Evolutionary conservation across 2,888 invertebrate species (phyloP), one percentile per base, ranked within the genome.

Genomic region (Sympetrum striolatum): DNA sequence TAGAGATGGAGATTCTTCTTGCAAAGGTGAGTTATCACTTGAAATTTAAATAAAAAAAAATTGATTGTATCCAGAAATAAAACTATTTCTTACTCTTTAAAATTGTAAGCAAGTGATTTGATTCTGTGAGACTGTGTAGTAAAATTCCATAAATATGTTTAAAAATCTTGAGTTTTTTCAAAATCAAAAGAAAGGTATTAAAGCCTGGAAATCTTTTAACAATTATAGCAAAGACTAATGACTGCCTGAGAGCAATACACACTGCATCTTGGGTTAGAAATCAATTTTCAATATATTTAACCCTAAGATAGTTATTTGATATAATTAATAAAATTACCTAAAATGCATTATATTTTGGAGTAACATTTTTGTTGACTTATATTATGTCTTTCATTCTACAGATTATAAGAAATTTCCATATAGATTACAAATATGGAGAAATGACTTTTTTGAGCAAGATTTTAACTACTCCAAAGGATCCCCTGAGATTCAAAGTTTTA

Each of bases 1-100:
- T 98, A 91, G 98, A 98, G 94, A 97, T 98, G 94, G 97, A 98
- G 94, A 96, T 98, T 90, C 94, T 97, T n/a, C 93, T 98, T 73
- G 96, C 97, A 0, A 97, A 97, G 95, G 97, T 97, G 94, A 64
- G 82, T 80, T n/a, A 60, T 4, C 14, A 1, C 14, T 60, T 0
- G 22, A 81, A 10, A 44, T 8, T 44, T 22, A 4, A 5, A 25
- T 12, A 22, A 10, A 6, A 25, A 44, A 44, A 25, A 48, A 25
- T 80, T 15, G 22, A 15, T 22, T 35, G 14, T 53, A 0, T 18
- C 15, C 18, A 53, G 53, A 53, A 3, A 53, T 2, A 18, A 53
- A 18, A 18, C 12, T 48, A 48, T 48, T 48, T 39, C 39, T 5
- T 5, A 39, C 39, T 39, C 39, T 6, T 5, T 39, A 39, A 39